Conservation (phyloP, 2,888 invertebrate species). For the Coleophora flavipennella region DNA sequence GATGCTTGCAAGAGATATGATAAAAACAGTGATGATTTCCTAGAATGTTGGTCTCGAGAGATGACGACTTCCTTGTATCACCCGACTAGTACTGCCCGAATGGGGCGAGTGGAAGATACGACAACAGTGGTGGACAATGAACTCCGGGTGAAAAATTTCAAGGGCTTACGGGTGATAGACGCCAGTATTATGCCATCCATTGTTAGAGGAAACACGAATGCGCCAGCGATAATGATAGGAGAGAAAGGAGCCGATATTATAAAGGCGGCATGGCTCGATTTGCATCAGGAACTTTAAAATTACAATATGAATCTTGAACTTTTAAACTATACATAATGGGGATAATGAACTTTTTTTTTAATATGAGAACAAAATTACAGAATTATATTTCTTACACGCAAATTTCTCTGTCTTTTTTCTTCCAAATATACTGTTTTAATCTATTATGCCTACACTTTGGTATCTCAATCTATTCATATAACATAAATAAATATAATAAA, state of each 20-base stretch:
- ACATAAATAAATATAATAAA: neutral
- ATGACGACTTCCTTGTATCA: constrained; percentile 75
- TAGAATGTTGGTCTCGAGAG: constrained; percentile 36
- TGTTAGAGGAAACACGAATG: constrained; percentile 75
- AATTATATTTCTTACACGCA: too few relatives aligned
- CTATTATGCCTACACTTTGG: too few relatives aligned
- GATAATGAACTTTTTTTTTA: too few relatives aligned
- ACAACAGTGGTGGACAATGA: constrained; percentile 71
- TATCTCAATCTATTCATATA: neutral
- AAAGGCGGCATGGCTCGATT: constrained; percentile 62
- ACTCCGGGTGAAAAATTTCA: constrained; percentile 64
- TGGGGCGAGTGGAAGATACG: constrained; percentile 66
- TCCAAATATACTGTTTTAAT: too few relatives aligned
- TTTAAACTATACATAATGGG: too few relatives aligned
- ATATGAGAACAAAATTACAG: too few relatives aligned
- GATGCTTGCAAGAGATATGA: constrained; percentile 34
- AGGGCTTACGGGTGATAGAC: constrained; percentile 74
- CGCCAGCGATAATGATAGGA: constrained; percentile 76
- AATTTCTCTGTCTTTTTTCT: too few relatives aligned
- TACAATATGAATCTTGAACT: too few relatives aligned
- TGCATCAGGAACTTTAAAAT: constrained; percentile 26
- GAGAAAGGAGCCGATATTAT: constrained; percentile 78
- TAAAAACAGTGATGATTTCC: constrained; percentile 28
- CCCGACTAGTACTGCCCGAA: constrained; percentile 77
- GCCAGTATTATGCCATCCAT: constrained; percentile 78